phyloP scores from a whole-genome alignment of 2,113 vertebrate species.

The Australoheros scitulus region DNA sequence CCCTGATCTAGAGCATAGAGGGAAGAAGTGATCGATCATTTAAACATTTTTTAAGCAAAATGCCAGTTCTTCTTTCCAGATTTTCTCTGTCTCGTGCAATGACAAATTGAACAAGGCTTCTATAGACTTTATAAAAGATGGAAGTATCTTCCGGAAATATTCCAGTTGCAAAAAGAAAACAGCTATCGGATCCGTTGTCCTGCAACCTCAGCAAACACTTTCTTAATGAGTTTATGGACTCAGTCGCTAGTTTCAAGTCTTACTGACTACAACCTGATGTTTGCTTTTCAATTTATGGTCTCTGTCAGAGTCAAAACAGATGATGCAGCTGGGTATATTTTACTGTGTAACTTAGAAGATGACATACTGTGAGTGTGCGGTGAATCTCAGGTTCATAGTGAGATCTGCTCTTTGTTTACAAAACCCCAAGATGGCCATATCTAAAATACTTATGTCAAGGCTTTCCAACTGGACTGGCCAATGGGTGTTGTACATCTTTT shows the following conservation, averaged over 20 bases:
- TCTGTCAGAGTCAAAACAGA: not conserved
- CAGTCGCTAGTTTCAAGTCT: not conserved
- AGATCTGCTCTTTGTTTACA: not conserved
- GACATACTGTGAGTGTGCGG: rapidly evolving
- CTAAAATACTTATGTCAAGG: not conserved
- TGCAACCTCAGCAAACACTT: too few relatives aligned
- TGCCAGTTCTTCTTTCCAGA: not conserved
- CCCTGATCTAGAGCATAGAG: too few relatives aligned
- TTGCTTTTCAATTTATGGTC: not conserved
- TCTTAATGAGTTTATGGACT: not conserved
- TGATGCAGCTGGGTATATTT: not conserved
- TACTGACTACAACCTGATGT: not conserved
- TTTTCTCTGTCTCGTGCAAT: not conserved
- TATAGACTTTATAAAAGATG: not conserved
- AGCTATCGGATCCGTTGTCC: too few relatives aligned
- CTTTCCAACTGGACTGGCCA: not conserved
- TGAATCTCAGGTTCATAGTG: not conserved
- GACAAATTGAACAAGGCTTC: not conserved
- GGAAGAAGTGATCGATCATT: too few relatives aligned
- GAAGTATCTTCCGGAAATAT: not conserved
- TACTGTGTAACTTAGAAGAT: not conserved
- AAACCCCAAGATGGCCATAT: not conserved
- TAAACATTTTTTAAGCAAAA: too few relatives aligned
- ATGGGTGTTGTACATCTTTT: rapidly evolving
- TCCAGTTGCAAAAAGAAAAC: not conserved